Percentiles rank a stretch among this genome's conserved stretches.
phyloP scores from a whole-genome alignment of 2,888 invertebrate species.

The Drosophila siamana region DNA sequence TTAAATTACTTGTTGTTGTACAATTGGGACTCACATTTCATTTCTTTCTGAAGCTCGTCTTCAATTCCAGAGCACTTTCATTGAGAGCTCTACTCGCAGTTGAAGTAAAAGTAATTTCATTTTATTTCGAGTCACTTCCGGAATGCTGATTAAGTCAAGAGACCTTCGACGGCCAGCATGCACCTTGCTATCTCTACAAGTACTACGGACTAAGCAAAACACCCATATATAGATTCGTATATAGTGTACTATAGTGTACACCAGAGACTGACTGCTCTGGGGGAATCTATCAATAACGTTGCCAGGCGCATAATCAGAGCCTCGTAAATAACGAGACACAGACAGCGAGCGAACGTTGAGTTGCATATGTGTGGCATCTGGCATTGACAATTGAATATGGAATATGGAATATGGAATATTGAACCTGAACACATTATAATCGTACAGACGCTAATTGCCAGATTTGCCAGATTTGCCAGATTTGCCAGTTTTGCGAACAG shows the following conservation, averaged over 20 bases:
- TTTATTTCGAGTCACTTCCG: slow-evolving; percentile 8
- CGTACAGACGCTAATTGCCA: neutral
- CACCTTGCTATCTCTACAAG: slow-evolving; percentile 15
- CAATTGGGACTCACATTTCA: too few relatives aligned
- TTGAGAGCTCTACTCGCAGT: neutral
- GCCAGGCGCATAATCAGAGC: slow-evolving; percentile 61
- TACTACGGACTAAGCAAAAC: neutral
- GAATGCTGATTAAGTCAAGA: slow-evolving; percentile 11
- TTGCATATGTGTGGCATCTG: slow-evolving; percentile 16
- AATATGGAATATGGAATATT: neutral
- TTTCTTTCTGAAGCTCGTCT: too few relatives aligned
- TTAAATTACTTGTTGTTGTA: too few relatives aligned
- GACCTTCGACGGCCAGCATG: slow-evolving; percentile 14
- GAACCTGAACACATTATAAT: neutral
- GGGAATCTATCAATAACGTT: slow-evolving; percentile 31
- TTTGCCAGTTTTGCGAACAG: too few relatives aligned
- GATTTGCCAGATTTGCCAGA: neutral
- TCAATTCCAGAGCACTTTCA: neutral
- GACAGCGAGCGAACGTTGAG: slow-evolving; percentile 4
- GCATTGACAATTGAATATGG: neutral
- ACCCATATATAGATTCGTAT: too few relatives aligned
- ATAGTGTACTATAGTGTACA: neutral
- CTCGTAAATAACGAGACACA: slow-evolving; percentile 52
- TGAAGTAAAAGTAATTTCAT: neutral
- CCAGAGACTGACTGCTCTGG: neutral